Conservation (phyloP, 2,797 vertebrate genomes). For the Amazona ochrocephala region DNA sequence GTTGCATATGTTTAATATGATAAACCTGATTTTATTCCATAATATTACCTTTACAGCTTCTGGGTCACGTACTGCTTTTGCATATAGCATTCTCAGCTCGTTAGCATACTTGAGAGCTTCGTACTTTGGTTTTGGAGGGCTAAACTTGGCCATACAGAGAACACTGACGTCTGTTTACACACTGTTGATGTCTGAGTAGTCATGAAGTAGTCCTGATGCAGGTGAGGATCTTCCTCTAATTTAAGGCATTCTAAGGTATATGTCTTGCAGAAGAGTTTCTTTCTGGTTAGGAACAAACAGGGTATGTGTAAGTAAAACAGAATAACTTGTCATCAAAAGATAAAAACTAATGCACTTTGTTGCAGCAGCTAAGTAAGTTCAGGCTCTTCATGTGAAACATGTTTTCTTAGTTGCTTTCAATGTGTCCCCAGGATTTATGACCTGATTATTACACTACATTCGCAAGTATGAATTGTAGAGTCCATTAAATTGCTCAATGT, state of each 20-base stretch:
- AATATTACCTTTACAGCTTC: not conserved
- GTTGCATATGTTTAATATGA: not conserved
- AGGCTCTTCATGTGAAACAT: not conserved
- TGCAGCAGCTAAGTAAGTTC: not conserved
- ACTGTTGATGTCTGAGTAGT: not conserved
- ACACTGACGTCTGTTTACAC: not conserved
- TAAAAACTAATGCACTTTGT: not conserved
- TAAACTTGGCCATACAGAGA: not conserved
- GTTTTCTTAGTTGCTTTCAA: not conserved
- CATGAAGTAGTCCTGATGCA: not conserved
- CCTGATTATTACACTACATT: not conserved
- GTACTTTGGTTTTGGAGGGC: not conserved
- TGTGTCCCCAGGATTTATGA: not conserved
- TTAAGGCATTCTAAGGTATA: not conserved
- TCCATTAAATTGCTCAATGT: not conserved
- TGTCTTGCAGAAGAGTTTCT: not conserved
- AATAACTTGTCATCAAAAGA: not conserved
- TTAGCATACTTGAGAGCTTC: not conserved
- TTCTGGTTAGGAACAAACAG: not conserved
- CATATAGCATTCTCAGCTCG: not conserved
- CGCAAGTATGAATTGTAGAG: not conserved
- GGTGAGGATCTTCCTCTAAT: not conserved
- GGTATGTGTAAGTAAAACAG: not conserved
- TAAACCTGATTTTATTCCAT: not conserved
- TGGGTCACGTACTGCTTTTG: not conserved